Conservation (phyloP, 2,113 vertebrate genomes). For the Atrichornis clamosus region DNA sequence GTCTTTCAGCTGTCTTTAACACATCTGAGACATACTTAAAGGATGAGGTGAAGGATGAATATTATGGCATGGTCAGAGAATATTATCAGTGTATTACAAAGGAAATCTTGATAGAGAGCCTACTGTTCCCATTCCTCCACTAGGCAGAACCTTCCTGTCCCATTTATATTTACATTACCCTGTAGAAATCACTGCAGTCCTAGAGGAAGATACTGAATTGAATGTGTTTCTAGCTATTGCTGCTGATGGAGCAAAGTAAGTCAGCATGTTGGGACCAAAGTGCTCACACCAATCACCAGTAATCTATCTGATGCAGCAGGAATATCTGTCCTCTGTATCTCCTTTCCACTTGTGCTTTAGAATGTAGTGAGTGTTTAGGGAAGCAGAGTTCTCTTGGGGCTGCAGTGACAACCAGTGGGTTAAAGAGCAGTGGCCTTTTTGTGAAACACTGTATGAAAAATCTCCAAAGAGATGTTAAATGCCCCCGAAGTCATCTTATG, state of each 20-base stretch:
- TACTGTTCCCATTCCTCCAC: not conserved
- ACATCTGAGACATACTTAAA: not conserved
- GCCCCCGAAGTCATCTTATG: not conserved
- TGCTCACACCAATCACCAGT: not conserved
- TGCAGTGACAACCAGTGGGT: not conserved
- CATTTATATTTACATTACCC: not conserved
- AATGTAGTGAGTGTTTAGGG: not conserved
- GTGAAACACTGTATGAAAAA: not conserved
- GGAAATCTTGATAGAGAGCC: not conserved
- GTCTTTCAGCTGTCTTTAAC: not conserved
- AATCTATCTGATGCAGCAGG: not conserved
- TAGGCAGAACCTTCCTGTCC: not conserved
- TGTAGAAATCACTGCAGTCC: not conserved
- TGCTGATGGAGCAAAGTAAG: not conserved
- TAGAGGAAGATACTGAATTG: not conserved
- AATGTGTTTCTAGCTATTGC: not conserved
- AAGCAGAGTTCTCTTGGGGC: not conserved
- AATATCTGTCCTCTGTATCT: not conserved
- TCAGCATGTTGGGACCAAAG: not conserved
- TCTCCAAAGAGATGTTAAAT: not conserved
- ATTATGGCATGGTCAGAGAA: not conserved
- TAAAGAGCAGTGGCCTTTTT: not conserved
- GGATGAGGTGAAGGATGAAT: not conserved
- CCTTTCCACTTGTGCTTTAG: not conserved
- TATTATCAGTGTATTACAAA: not conserved